phyloP scores from a whole-genome alignment of 2,888 invertebrate species.

The Asteroscopus sphinx region DNA sequence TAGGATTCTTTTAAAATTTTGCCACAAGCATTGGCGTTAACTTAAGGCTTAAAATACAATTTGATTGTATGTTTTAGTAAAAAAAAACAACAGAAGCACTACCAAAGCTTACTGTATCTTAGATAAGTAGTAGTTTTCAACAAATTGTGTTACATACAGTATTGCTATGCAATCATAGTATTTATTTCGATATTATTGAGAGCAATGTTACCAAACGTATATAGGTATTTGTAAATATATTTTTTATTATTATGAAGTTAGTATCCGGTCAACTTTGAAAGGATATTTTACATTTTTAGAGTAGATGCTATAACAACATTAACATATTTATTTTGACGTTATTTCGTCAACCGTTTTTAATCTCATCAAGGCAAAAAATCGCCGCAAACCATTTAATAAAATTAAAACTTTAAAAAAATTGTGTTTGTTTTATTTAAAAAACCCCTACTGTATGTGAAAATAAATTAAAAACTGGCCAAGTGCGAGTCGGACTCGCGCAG shows the following conservation, averaged over 20 bases:
- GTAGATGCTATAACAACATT: constrained; percentile 36
- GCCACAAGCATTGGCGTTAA: constrained; percentile 26
- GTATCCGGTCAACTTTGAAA: constrained; percentile 23
- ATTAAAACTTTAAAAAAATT: constrained; percentile 31
- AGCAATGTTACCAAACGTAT: constrained; percentile 56
- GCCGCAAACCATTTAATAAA: constrained; percentile 30
- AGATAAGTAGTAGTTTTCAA: constrained; percentile 56
- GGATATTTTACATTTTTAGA: constrained; percentile 42
- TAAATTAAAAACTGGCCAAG: background rate
- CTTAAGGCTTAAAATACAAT: constrained; percentile 27
- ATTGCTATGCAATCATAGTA: constrained; percentile 63
- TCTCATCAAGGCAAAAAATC: constrained; percentile 36
- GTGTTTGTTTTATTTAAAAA: constrained; percentile 38
- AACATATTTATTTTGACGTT: constrained; percentile 44
- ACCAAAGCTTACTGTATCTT: constrained; percentile 54
- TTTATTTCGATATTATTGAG: constrained; percentile 56
- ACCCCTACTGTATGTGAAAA: too few species aligned
- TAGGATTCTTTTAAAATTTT: constrained; percentile 5
- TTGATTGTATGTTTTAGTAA: constrained; percentile 47
- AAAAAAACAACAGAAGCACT: constrained; percentile 30
- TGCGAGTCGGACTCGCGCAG: too few species aligned
- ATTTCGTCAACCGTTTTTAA: constrained; percentile 37
- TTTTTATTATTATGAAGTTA: constrained; percentile 44
- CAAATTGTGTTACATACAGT: constrained; percentile 59
- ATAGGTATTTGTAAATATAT: constrained; percentile 56